Conservation (phyloP, 2,888 invertebrate genomes). For the Agrochola litura region DNA sequence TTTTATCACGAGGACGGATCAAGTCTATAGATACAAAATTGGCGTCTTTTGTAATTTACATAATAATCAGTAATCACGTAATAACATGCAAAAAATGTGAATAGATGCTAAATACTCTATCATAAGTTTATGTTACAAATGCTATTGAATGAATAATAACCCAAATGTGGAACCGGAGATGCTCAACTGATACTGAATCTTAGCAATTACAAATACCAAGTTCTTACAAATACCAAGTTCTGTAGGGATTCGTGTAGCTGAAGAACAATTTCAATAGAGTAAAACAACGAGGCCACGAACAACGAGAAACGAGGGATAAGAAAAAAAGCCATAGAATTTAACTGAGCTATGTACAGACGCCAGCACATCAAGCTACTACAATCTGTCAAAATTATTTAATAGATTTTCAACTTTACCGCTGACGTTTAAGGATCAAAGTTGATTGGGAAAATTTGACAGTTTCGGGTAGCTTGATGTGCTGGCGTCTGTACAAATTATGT, state of each 20-base stretch:
- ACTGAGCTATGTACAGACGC: neutral
- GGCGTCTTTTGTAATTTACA: constrained; percentile 18
- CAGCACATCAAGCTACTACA: too few relatives aligned
- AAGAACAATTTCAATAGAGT: neutral
- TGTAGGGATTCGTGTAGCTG: neutral
- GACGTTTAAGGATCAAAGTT: too few relatives aligned
- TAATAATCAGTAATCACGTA: constrained; percentile 21
- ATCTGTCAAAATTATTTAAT: too few relatives aligned
- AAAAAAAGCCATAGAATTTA: neutral
- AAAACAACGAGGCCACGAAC: neutral
- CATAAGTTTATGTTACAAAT: constrained; percentile 8
- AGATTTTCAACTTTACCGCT: too few relatives aligned
- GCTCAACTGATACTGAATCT: neutral
- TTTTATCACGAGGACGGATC: constrained; percentile 10
- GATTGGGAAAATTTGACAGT: too few relatives aligned
- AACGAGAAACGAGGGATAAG: neutral
- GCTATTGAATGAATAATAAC: neutral
- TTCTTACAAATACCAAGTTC: too few relatives aligned
- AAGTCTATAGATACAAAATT: constrained; percentile 24
- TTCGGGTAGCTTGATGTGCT: too few relatives aligned
- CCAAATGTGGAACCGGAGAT: neutral
- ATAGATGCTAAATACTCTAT: constrained; percentile 13
- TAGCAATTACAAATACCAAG: too few relatives aligned
- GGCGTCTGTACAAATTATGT: neutral
- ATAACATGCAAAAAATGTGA: constrained; percentile 12